A percentile compares a stretch with the other conserved stretches of the same genome.
phyloP scores from a whole-genome alignment of 2,797 vertebrate species.

The Karalla daura region DNA sequence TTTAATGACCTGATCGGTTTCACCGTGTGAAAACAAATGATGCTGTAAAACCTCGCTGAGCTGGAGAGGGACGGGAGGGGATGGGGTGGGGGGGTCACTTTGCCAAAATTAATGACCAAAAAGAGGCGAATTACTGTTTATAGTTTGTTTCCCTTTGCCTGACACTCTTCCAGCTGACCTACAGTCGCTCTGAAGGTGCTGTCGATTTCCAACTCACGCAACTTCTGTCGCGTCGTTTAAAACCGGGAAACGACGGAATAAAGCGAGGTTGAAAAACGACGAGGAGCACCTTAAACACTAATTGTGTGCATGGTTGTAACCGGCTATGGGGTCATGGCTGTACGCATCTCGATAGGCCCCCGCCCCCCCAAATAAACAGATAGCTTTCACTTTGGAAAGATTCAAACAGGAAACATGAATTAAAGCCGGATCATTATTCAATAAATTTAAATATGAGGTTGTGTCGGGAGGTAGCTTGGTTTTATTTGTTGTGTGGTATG shows the following conservation, averaged over 20 bases:
- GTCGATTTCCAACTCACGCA: neutral
- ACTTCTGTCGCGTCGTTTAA: neutral
- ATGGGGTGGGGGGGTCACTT: conserved; percentile 37
- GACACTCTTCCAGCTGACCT: conserved; percentile 34
- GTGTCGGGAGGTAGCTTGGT: no score
- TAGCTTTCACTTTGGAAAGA: no score
- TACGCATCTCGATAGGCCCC: no score
- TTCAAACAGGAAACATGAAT: no score
- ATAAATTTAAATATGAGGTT: no score
- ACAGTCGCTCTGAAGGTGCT: neutral
- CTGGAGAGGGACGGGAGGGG: conserved; percentile 18
- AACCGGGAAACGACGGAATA: neutral
- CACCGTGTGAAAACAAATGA: conserved; percentile 81
- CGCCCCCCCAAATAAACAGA: no score
- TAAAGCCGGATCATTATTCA: no score
- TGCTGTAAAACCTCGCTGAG: conserved; percentile 74
- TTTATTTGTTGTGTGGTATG: no score
- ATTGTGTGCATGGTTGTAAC: no score
- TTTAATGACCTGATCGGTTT: conserved; percentile 84
- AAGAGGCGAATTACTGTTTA: conserved; percentile 61
- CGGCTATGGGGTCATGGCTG: no score
- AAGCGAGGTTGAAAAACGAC: conserved; percentile 9
- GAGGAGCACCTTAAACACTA: conserved; percentile 39
- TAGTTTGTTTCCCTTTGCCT: conserved; percentile 47
- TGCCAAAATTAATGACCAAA: conserved; percentile 71